Base-by-base conservation (phyloP, 1,140 invertebrate species). In the Dufourea novaeangliae region DNA sequence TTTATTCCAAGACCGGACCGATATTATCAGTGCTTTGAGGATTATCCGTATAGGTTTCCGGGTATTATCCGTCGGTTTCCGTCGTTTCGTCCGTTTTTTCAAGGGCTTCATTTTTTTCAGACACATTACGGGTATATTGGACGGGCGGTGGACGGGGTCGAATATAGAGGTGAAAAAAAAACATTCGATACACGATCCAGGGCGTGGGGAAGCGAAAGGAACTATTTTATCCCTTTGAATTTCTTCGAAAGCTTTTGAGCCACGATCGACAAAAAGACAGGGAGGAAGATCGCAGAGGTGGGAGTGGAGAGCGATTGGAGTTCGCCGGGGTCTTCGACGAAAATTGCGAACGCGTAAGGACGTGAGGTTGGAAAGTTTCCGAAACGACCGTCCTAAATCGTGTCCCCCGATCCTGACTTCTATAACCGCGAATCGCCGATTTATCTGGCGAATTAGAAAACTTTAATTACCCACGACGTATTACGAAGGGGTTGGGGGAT, bases 1-100 rank as follows among this genome's bases (percentile, higher is more conserved):
- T 57, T 74, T 52, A 66, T 59, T 32, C 37, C 52, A 17, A 37
- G 73, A 17, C 68, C 80, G 62, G 69, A 59, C 67, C 34, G 79
- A 81, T 81, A 54, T 77, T 59, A 82, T 56, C 59, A 37, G 5
- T 50, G 41, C 41, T 76, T 41, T 61, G 59, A 66, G 64, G 79
- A 82, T 82, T 81, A 82, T 70, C 56, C 46, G 78, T 69, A 77
- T 72, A 69, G 71, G 63, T 57, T 63, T n/a, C 52, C 17, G 25
- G 29, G 63, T 50, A 63, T 63, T 59, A 79, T 79, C 44, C 79
- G 61, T 27, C 66, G 62, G 41, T 41, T 77, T 41, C 25, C 46
- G 20, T 50, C n/a, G 20, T 56, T 25, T 37, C 34, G 54, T 34
- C 34, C 46, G 27, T 66, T 50, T 66, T 54, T 68, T 68, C 66